These are phyloP conservation scores for Cistogaster globosa DNA, from an alignment of 2,888 invertebrate species.

Conservation along the genomic window DNA sequence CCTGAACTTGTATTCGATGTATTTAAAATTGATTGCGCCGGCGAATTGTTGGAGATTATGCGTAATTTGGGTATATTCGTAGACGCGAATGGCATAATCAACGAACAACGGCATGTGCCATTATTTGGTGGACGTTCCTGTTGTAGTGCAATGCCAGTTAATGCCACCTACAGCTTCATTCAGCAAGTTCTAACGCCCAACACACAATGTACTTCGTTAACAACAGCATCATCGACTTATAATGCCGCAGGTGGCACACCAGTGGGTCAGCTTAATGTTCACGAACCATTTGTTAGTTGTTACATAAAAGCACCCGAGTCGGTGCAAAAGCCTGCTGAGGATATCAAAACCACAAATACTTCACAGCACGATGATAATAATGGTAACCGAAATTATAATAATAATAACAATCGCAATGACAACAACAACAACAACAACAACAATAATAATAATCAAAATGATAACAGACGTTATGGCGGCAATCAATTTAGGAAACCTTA, in stretches of 20 bases:
- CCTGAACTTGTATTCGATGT: constrained; percentile 74
- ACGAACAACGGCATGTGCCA: constrained; percentile 64
- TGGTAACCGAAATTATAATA: constrained; percentile 25
- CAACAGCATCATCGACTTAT: constrained; percentile 46
- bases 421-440: not conserved
- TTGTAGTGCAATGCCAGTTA: constrained; percentile 37
- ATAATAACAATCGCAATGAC: constrained; percentile 1
- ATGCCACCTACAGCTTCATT: constrained; percentile 63
- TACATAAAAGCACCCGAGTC: constrained; percentile 68
- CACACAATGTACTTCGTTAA: constrained; percentile 45
- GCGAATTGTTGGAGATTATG: constrained; percentile 75
- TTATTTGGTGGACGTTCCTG: constrained; percentile 53
- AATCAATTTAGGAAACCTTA: constrained; percentile 56
- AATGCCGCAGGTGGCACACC: constrained; percentile 23
- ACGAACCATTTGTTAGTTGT: constrained; percentile 72
- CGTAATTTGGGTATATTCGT: constrained; percentile 75
- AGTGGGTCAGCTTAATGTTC: constrained; percentile 9
- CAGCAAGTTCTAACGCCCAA: constrained; percentile 61
- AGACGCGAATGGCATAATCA: constrained; percentile 74
- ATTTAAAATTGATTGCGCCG: constrained; percentile 76
- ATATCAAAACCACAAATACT: constrained; percentile 7
- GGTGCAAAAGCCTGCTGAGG: constrained; percentile 24
- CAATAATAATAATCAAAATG: constrained; percentile 5
- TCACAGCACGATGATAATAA: constrained; percentile 10
- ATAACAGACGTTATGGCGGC: constrained; percentile 38